Evolutionary conservation across 1,140 invertebrate species (phyloP).

Genomic region (Lethocerus indicus): DNA sequence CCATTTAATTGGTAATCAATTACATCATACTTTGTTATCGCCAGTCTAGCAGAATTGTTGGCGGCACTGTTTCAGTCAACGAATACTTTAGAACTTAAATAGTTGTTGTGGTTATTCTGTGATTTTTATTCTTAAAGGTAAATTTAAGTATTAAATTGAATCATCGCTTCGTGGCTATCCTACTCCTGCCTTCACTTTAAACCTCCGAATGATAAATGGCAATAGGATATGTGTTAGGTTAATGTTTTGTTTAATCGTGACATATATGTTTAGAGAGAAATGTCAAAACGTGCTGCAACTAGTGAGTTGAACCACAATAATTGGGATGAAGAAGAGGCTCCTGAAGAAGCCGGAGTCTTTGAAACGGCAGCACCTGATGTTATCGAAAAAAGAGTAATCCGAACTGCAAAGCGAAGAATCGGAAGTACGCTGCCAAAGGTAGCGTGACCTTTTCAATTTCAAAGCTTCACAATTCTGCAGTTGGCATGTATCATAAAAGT

Average conservation of each 20-base stretch:
- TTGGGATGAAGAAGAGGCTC: constrained; percentile 71
- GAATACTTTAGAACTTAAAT: no score
- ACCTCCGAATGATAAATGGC: background rate
- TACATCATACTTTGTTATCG: no score
- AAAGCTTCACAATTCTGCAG: background rate
- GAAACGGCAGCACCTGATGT: constrained; percentile 46
- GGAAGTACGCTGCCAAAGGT: background rate
- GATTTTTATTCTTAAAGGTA: no score
- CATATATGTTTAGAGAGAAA: constrained; percentile 1
- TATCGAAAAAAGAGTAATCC: constrained; percentile 56
- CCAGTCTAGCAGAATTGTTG: no score
- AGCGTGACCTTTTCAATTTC: constrained; percentile 3
- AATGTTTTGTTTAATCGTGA: background rate
- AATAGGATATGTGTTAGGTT: background rate
- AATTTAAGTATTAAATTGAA: background rate
- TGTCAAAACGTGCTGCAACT: constrained; percentile 52
- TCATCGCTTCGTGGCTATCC: background rate
- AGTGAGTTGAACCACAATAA: constrained; percentile 76
- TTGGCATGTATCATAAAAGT: background rate
- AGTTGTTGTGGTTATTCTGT: no score
- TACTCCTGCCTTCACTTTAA: background rate
- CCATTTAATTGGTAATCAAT: no score
- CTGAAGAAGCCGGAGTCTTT: constrained; percentile 59
- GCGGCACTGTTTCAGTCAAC: no score
- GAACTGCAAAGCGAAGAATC: constrained; percentile 51